Evolutionary conservation across 2,888 invertebrate genomes (phyloP).

Genomic region (Ochropacha duplaris): DNA sequence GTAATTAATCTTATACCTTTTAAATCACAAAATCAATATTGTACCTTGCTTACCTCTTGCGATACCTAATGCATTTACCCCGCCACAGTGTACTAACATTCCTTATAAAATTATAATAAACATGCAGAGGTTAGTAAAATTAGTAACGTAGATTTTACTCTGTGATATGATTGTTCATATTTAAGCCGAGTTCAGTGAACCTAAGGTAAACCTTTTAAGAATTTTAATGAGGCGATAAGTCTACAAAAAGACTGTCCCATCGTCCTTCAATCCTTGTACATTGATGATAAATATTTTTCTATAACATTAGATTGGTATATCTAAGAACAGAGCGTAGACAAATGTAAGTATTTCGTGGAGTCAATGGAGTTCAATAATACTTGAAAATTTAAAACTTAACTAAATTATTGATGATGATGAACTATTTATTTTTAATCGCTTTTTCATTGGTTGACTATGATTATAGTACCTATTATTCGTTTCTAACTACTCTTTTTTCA

Average conservation of each 20-base stretch:
- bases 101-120: background rate
- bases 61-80: conserved; percentile 27
- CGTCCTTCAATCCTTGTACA: conserved; percentile 28
- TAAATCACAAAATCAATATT: conserved; percentile 58
- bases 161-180: conserved; percentile 3
- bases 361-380: too few species aligned
- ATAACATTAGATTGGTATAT: background rate
- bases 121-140: background rate
- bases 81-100: conserved; percentile 18
- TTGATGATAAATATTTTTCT: background rate
- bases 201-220: conserved; percentile 31
- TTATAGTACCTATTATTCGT: too few species aligned
- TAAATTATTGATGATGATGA: too few species aligned
- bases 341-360: too few species aligned
- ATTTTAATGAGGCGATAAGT: conserved; percentile 42
- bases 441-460: too few species aligned
- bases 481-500: too few species aligned
- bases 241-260: conserved; percentile 44
- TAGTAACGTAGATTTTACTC: background rate
- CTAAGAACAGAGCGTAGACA: too few species aligned
- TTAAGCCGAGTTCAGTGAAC: conserved; percentile 14
- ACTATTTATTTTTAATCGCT: too few species aligned
- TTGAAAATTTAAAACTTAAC: too few species aligned
- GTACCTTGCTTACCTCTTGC: conserved; percentile 8
- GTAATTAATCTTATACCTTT: conserved; percentile 50